These are phyloP conservation scores for Tetramorium simillimum DNA, from an alignment of 1,140 invertebrate species.

Conservation along the genomic window DNA sequence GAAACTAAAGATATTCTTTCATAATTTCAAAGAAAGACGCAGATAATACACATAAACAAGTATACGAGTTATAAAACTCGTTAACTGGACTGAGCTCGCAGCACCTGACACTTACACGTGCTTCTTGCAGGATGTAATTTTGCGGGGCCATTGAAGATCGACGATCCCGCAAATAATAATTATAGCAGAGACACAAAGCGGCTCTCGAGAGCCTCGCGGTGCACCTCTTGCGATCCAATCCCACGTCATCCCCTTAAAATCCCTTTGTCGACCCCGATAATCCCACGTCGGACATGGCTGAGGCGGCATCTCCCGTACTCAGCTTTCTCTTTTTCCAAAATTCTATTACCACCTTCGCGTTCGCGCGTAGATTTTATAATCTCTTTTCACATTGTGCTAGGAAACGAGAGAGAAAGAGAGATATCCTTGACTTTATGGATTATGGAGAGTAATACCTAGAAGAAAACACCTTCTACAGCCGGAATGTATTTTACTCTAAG, in stretches of 20 bases:
- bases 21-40: neutral
- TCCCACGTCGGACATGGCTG: conserved; percentile 67
- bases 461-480: conserved; percentile 30
- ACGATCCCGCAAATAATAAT: conserved; percentile 70
- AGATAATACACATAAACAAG: neutral
- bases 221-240: conserved; percentile 64
- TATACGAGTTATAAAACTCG: neutral
- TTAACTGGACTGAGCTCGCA: neutral
- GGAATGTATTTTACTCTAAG: neutral
- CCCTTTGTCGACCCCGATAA: conserved; percentile 71
- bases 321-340: conserved; percentile 50
- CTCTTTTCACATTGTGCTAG: neutral
- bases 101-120: neutral
- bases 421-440: conserved; percentile 54
- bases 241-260: conserved; percentile 71
- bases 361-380: conserved; percentile 61
- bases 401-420: neutral
- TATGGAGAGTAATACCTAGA: conserved; percentile 52
- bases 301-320: conserved; percentile 49
- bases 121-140: conserved; percentile 12
- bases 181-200: conserved; percentile 68
- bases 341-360: conserved; percentile 63
- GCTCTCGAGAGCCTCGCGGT: conserved; percentile 55
- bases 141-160: conserved; percentile 23
- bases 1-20: neutral